These are phyloP conservation scores for Catocala sponsa DNA, from an alignment of 2,888 invertebrate genomes.

Conservation along the genomic window DNA sequence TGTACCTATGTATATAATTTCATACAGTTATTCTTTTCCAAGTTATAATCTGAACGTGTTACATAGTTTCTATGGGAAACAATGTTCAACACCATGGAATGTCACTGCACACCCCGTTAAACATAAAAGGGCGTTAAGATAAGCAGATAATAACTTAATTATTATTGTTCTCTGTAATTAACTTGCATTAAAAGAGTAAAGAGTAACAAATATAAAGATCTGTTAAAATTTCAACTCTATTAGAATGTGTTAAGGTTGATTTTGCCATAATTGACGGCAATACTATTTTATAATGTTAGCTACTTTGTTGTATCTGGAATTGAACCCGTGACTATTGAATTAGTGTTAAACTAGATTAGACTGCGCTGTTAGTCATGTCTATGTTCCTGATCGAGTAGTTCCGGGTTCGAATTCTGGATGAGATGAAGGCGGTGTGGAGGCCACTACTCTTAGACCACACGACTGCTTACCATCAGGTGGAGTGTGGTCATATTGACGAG, in stretches of 20 bases:
- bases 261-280: not conserved
- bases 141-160: slow-evolving; percentile 28
- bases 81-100: slow-evolving; percentile 20
- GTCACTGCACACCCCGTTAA: slow-evolving; percentile 29
- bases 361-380: too few species aligned
- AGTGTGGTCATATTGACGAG: too few species aligned
- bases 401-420: too few species aligned
- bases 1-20: too few species aligned
- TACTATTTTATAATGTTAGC: too few species aligned
- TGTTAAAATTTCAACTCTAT: not conserved
- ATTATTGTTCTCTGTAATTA: slow-evolving; percentile 9
- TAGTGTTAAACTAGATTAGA: too few species aligned
- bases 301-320: too few species aligned
- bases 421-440: too few species aligned
- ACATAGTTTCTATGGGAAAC: slow-evolving; percentile 21
- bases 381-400: too few species aligned
- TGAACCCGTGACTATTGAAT: too few species aligned
- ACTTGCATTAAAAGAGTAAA: not conserved
- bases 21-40: not conserved
- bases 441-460: too few species aligned
- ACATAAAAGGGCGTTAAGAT: slow-evolving; percentile 29
- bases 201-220: not conserved
- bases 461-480: too few species aligned
- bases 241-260: not conserved
- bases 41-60: not conserved